Base-by-base conservation (phyloP, 2,113 vertebrate species). In the Urocynchramus pylzowi region DNA sequence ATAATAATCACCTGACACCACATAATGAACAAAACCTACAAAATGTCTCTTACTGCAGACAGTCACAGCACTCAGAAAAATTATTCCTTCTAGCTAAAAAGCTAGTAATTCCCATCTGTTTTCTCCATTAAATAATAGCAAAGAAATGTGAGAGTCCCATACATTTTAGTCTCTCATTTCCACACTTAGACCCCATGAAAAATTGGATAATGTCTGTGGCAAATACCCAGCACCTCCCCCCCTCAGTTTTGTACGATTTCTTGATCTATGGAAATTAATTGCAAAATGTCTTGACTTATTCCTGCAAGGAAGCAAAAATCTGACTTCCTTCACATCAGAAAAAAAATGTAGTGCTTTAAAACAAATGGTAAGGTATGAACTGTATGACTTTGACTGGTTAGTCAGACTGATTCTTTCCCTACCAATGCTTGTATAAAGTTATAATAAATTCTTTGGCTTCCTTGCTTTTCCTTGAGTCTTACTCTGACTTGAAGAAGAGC, bases 51-150 rank as follows among this genome's bases (percentile, higher is more conserved):
- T 80, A 71, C 41, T 87, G 49, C 33, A 68, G 37, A 76, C 52
- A 59, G 54, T 60, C 87, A 74, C 27, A 78, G 44, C 31, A 74
- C 61, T 92, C 68, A 88, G 86, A 91, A 95, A 73, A 88, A 89
- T 70, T 93, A 70, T 77, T 94, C 64, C 61, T 95, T 82, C 91
- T 61, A 90, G 73, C 60, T 74, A 69, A 91, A 95, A 90, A 23
- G 45, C 70, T 56, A 84, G 50, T 19, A 81, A 85, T 79, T 84
- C 35, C 69, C 91, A 93, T 91, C 75, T 96, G 91, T 15, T 92
- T 97, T 94, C 71, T 82, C 87, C 84, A 92, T 96, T 93, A 84
- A 50, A 42, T 81, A 89, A 70, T 63, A 75, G 68, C 35, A 87
- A 82, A 92, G 90, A 95, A 96, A 91, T 89, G 52, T 93, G 75